Evolutionary conservation across 2,113 vertebrate genomes (phyloP).

Genomic region (Apus apus): DNA sequence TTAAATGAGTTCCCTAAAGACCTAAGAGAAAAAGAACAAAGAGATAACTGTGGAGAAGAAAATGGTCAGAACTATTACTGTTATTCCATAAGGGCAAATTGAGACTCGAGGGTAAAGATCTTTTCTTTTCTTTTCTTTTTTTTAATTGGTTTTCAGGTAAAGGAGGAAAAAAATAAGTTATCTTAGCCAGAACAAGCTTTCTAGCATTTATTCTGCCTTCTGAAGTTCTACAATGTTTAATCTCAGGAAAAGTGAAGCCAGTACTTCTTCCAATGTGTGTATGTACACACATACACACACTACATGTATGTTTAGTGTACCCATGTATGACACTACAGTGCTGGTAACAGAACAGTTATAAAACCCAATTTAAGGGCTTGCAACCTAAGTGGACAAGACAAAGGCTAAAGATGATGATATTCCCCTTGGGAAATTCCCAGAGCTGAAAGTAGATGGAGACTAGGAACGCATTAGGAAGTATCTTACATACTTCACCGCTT

Average conservation of each 20-base stretch:
- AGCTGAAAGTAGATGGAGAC: background rate
- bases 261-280: background rate
- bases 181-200: background rate
- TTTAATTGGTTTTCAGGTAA: background rate
- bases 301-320: background rate
- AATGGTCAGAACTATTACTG: background rate
- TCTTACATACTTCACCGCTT: background rate
- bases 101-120: background rate
- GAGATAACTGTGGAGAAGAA: background rate
- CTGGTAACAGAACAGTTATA: background rate
- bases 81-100: conserved; percentile 3
- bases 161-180: background rate
- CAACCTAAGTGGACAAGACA: background rate
- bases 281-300: background rate
- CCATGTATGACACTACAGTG: background rate
- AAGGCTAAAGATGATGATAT: background rate
- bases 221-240: background rate
- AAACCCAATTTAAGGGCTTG: background rate
- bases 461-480: background rate
- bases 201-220: background rate
- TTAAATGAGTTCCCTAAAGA: conserved; percentile 39
- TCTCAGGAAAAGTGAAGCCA: background rate
- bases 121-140: background rate
- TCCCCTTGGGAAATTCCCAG: background rate
- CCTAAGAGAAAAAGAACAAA: background rate